Percentiles rank a stretch among this genome's conserved stretches.
Evolutionary conservation across 2,888 invertebrate genomes (phyloP).

Genomic region (Podabrus alpinus): DNA sequence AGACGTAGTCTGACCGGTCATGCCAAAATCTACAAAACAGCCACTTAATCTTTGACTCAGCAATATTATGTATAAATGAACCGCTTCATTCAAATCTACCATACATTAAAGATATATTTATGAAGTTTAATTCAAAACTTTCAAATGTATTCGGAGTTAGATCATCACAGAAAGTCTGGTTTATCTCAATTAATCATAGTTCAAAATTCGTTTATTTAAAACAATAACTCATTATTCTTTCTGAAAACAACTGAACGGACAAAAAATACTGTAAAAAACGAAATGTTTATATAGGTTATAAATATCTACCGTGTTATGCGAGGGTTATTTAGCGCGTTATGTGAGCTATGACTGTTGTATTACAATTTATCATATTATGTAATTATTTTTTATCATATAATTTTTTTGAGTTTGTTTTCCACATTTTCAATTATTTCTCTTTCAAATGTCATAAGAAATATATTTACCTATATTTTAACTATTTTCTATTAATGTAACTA

Average conservation of each 20-base stretch:
- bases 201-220: no score
- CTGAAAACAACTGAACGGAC: no score
- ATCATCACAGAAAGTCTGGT: not conserved
- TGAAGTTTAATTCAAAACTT: not conserved
- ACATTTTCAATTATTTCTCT: not conserved
- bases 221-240: no score
- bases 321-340: not conserved
- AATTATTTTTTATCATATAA: no score
- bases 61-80: not conserved
- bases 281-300: no score
- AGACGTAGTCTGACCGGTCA: not conserved
- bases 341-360: not conserved
- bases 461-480: no score
- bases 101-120: not conserved
- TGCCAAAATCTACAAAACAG: not conserved
- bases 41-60: not conserved
- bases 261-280: no score
- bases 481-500: no score
- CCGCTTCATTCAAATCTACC: not conserved
- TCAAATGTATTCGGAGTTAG: not conserved
- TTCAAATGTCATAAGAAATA: no score
- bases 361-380: no score
- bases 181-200: not conserved
- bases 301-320: not conserved
- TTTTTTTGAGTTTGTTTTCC: not conserved